Evolutionary conservation across 2,113 vertebrate genomes (phyloP).

Genomic region (Edolisoma coerulescens): DNA sequence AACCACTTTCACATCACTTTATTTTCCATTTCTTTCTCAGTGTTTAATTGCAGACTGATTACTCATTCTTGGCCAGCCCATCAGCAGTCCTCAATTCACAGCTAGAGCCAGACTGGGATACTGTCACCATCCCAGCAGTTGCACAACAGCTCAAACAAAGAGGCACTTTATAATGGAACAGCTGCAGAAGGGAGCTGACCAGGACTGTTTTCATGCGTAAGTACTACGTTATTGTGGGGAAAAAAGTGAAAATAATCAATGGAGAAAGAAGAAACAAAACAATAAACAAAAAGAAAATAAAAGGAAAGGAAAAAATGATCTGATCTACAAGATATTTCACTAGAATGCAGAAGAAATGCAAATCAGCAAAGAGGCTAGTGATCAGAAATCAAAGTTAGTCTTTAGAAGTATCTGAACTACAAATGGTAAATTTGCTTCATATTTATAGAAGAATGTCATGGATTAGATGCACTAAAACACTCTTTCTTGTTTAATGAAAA

Average conservation of each 20-base stretch:
- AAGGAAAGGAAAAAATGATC: background rate
- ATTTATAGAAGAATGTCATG: background rate
- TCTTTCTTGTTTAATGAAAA: background rate
- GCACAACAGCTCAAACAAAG: constrained; percentile 20
- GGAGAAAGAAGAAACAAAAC: background rate
- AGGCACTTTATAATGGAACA: constrained; percentile 14
- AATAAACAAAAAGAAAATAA: background rate
- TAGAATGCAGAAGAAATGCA: background rate
- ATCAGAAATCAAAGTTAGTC: background rate
- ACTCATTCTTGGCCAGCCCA: background rate
- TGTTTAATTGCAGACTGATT: background rate
- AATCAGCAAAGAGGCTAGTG: background rate
- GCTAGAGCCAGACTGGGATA: background rate
- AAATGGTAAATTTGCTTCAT: background rate
- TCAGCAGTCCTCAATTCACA: background rate
- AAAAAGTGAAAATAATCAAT: background rate
- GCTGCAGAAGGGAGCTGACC: constrained; percentile 41
- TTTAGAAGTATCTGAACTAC: background rate
- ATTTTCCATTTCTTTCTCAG: background rate
- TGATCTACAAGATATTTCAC: background rate
- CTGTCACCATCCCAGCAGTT: constrained; percentile 1
- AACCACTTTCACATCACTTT: background rate
- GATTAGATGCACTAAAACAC: background rate
- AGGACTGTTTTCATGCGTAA: background rate
- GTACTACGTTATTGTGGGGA: background rate